phyloP scores from a whole-genome alignment of 2,888 invertebrate genomes.

The Diadromus collaris region DNA sequence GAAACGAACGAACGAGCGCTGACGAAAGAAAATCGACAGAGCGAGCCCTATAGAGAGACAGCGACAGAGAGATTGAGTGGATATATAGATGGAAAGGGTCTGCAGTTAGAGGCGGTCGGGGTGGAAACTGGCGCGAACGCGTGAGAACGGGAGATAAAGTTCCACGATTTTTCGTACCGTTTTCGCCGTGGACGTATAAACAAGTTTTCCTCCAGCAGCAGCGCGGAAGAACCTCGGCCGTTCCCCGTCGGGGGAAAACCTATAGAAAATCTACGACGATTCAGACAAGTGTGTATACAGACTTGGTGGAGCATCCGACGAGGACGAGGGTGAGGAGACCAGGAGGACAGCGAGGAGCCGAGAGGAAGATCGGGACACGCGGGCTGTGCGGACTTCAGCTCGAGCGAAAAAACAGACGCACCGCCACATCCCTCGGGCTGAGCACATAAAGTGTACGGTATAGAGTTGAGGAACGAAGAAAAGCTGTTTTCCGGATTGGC shows the following conservation, averaged over 20 bases:
- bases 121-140: constrained; percentile 7
- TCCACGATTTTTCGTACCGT: constrained; percentile 68
- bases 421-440: constrained; percentile 49
- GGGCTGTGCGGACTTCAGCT: constrained; percentile 30
- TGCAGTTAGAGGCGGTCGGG: constrained; percentile 29
- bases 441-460: constrained; percentile 44
- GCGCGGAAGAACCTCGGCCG: constrained; percentile 49
- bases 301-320: constrained; percentile 54
- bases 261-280: constrained; percentile 76
- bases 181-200: constrained; percentile 67
- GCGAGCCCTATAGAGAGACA: constrained; percentile 5
- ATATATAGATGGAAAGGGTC: constrained; percentile 8
- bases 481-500: constrained; percentile 38
- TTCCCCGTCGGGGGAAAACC: constrained; percentile 59
- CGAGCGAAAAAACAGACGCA: constrained; percentile 53
- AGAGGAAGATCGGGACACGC: constrained; percentile 9
- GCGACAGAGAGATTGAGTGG: background rate
- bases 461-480: constrained; percentile 22
- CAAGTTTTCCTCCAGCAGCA: constrained; percentile 64
- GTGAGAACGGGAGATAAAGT: constrained; percentile 67
- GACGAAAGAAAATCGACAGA: constrained; percentile 22
- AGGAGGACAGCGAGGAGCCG: background rate
- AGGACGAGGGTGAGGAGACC: constrained; percentile 40
- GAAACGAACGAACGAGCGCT: background rate
- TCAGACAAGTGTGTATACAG: constrained; percentile 65